These are phyloP conservation scores for Nesidiocoris tenuis DNA, from an alignment of 2,888 invertebrate species.

Conservation along the genomic window DNA sequence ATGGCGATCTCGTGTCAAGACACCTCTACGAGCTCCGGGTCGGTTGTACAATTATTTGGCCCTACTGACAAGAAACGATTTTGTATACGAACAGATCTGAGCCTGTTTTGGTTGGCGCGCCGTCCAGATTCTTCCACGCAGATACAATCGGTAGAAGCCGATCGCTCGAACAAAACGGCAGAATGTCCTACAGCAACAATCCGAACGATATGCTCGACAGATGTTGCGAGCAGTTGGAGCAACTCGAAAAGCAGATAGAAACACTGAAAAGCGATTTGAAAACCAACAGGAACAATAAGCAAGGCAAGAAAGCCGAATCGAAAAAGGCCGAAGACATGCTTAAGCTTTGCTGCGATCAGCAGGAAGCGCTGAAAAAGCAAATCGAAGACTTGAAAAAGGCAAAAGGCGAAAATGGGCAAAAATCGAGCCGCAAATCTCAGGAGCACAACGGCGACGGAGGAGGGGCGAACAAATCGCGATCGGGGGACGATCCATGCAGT, in stretches of 20 bases:
- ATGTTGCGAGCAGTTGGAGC: conserved; percentile 32
- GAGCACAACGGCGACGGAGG: background rate
- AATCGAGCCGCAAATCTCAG: background rate
- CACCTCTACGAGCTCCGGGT: conserved; percentile 31
- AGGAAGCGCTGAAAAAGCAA: conserved; percentile 19
- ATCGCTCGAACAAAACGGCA: background rate
- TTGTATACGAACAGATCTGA: conserved; percentile 21
- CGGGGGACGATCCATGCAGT: background rate
- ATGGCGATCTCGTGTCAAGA: conserved; percentile 17
- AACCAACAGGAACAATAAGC: background rate
- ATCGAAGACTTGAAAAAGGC: conserved; percentile 3
- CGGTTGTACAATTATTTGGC: too few species aligned
- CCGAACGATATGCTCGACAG: conserved; percentile 21
- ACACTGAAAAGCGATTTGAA: conserved; percentile 4
- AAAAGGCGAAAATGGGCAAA: background rate
- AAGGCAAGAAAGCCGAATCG: background rate
- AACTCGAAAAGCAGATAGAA: conserved; percentile 25
- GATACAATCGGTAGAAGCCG: background rate
- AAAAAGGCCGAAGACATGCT: background rate
- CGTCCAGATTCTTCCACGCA: conserved; percentile 16
- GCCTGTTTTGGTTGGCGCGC: conserved; percentile 9
- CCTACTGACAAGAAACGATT: background rate
- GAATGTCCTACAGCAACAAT: conserved; percentile 12
- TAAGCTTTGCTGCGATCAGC: conserved; percentile 8
- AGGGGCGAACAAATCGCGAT: background rate